Percentiles rank a stretch among this genome's conserved stretches.
Evolutionary conservation across 2,888 invertebrate species (phyloP).

Genomic region (Platycheirus albimanus): DNA sequence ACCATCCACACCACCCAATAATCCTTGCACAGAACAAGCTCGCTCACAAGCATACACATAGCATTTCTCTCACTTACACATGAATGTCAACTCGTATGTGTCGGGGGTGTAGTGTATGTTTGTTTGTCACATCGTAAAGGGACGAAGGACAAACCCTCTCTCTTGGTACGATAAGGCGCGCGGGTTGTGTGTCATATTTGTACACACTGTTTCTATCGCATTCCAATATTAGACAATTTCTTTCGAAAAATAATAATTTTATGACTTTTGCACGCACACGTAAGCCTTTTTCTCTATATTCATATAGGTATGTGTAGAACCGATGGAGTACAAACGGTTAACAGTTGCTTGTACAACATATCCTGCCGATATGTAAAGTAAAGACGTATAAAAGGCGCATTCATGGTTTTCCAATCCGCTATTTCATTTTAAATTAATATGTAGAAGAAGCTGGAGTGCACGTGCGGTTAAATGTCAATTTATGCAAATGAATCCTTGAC

Average conservation of each 20-base stretch:
- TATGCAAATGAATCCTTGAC: constrained; percentile 45
- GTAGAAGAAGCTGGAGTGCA: constrained; percentile 2
- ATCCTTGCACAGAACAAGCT: constrained; percentile 41
- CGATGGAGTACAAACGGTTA: constrained; percentile 33
- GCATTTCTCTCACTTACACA: constrained; percentile 67
- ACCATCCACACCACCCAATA: constrained; percentile 68
- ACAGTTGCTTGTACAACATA: constrained; percentile 47
- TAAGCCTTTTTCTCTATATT: constrained; percentile 48
- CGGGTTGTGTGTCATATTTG: constrained; percentile 71
- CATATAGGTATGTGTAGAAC: constrained; percentile 20
- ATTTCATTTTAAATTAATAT: constrained; percentile 27
- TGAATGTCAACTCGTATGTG: constrained; percentile 36
- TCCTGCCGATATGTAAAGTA: constrained; percentile 37
- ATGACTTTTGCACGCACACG: constrained; percentile 66
- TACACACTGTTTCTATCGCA: constrained; percentile 72
- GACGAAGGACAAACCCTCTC: constrained; percentile 70
- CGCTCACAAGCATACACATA: constrained; percentile 47
- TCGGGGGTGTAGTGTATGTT: constrained; percentile 45
- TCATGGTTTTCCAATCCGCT: constrained; percentile 11
- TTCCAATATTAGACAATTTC: constrained; percentile 73
- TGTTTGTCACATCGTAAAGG: constrained; percentile 75
- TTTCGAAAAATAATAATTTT: constrained; percentile 68
- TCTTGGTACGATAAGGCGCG: constrained; percentile 46
- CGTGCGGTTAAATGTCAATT: constrained; percentile 32
- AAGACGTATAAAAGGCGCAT: neutral